Percentiles rank a stretch among this genome's conserved stretches.
Conservation (phyloP, 2,113 vertebrate genomes). For the Atlantisia rogersi region DNA sequence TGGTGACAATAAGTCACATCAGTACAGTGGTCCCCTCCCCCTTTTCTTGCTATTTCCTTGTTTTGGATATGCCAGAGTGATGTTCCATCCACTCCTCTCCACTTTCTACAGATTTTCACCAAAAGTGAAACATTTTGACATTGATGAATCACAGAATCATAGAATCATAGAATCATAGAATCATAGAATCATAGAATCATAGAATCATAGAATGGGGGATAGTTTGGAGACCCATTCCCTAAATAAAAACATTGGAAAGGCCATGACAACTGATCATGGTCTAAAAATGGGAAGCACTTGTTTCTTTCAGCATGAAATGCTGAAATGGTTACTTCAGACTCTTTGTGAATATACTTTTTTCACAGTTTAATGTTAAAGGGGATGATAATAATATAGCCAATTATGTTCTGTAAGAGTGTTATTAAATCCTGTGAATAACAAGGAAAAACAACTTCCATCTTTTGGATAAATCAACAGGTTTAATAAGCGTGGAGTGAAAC, state of each 20-base stretch:
- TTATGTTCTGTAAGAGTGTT: neutral
- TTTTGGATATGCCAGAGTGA: neutral
- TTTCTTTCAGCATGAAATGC: neutral
- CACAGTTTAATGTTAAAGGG: neutral
- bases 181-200: too few species aligned
- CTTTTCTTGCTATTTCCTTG: neutral
- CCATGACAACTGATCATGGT: neutral
- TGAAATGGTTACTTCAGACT: neutral
- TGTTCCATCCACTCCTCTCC: neutral
- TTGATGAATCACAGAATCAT: neutral
- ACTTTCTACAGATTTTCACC: neutral
- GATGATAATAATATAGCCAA: neutral
- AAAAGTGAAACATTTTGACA: neutral
- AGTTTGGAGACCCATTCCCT: neutral
- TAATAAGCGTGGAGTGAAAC: neutral
- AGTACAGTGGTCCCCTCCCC: neutral
- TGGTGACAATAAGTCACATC: neutral
- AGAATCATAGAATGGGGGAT: neutral
- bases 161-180: too few species aligned
- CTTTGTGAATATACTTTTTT: neutral
- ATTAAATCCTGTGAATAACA: neutral
- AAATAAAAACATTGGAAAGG: neutral
- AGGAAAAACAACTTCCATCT: neutral
- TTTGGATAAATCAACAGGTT: neutral
- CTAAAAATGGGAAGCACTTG: neutral